A percentile compares a stretch with the other conserved stretches of the same genome.
Evolutionary conservation across 2,888 invertebrate genomes (phyloP).

Genomic region (Acleris sparsana): DNA sequence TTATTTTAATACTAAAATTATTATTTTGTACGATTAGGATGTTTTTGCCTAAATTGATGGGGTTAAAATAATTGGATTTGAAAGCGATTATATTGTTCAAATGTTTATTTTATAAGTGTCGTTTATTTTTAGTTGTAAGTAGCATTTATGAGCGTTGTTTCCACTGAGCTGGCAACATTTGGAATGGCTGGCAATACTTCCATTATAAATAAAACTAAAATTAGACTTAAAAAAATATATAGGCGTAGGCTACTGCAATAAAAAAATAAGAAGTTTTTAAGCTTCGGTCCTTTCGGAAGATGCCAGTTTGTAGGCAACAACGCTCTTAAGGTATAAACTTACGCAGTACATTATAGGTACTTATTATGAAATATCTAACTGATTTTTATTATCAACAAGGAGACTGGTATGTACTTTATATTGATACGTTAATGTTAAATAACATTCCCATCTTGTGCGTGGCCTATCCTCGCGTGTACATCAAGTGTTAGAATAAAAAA

Average conservation of each 20-base stretch:
- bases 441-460: constrained; percentile 72
- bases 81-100: constrained; percentile 63
- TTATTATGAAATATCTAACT: constrained; percentile 66
- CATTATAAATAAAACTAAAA: too few relatives aligned
- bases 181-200: too few relatives aligned
- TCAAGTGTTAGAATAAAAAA: constrained; percentile 54
- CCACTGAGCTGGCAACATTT: too few relatives aligned
- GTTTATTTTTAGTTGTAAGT: constrained; percentile 60
- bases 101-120: constrained; percentile 55
- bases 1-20: constrained; percentile 33
- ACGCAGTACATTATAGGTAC: constrained; percentile 66
- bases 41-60: not conserved
- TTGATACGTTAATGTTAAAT: constrained; percentile 63
- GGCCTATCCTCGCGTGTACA: constrained; percentile 58
- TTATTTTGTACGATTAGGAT: not conserved
- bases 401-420: constrained; percentile 80
- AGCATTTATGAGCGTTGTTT: constrained; percentile 38
- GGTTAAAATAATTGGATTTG: constrained; percentile 48
- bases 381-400: constrained; percentile 75
- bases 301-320: too few relatives aligned
- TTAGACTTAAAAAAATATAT: too few relatives aligned
- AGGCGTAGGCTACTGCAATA: too few relatives aligned
- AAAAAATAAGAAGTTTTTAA: too few relatives aligned
- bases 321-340: constrained; percentile 78
- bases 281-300: too few relatives aligned